phyloP scores from a whole-genome alignment of 2,888 invertebrate species.

The Rotaria socialis region DNA sequence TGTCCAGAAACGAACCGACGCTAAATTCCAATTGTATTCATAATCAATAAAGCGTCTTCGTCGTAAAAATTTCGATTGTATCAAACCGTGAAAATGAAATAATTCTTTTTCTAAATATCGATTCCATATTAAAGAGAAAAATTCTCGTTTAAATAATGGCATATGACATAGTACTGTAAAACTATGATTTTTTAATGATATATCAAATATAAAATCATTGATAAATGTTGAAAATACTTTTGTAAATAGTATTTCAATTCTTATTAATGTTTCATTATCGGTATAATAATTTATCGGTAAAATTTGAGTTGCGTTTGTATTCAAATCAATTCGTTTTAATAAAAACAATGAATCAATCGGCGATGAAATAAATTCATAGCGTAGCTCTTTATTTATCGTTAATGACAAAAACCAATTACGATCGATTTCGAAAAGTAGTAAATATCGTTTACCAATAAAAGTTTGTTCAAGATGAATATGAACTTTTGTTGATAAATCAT shows the following conservation, averaged over 20 bases:
- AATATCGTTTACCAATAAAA: background rate
- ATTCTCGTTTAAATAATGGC: conserved; percentile 4
- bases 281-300: background rate
- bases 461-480: background rate
- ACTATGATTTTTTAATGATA: background rate
- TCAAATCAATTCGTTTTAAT: background rate
- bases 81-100: background rate
- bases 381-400: background rate
- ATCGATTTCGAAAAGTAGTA: background rate
- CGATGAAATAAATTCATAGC: background rate
- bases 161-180: background rate
- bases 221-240: background rate
- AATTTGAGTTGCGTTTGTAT: background rate
- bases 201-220: background rate
- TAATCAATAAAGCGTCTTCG: background rate
- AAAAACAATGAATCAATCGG: background rate
- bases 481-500: background rate
- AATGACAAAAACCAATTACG: background rate
- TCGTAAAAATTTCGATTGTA: background rate
- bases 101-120: background rate
- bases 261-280: conserved; percentile 10
- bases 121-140: background rate
- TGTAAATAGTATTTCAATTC: background rate
- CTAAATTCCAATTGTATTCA: conserved; percentile 5
- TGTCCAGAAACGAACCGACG: background rate